These are phyloP conservation scores for Seira sanloemensis DNA, from an alignment of 2,888 invertebrate species.

Conservation along the genomic window DNA sequence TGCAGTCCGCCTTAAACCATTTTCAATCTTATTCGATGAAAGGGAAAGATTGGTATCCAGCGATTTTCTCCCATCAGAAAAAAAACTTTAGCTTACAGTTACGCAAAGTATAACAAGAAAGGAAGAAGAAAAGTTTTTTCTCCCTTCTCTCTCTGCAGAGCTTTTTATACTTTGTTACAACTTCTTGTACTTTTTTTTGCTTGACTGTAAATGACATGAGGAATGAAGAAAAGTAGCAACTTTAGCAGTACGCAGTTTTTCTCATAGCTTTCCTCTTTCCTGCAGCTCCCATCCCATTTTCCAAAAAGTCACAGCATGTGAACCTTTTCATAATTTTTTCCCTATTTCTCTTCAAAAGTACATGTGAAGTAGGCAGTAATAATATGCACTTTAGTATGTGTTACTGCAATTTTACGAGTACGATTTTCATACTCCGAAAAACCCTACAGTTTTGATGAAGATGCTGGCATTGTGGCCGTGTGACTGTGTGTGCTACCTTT, in stretches of 20 bases:
- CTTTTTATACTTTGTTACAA: background rate
- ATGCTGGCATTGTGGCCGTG: background rate
- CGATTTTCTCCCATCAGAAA: background rate
- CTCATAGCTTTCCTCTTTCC: background rate
- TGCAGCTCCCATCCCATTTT: background rate
- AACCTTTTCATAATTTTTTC: slow-evolving; percentile 1
- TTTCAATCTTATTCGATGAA: background rate
- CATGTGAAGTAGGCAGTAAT: background rate
- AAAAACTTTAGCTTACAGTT: background rate
- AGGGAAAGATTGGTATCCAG: background rate
- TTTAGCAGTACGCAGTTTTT: background rate
- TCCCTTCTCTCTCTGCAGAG: too few relatives aligned
- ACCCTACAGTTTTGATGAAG: background rate
- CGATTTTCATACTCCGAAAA: too few relatives aligned
- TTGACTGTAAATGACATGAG: background rate
- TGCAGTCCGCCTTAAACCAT: too few relatives aligned
- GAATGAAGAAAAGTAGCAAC: background rate
- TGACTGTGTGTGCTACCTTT: background rate
- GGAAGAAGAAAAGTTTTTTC: background rate
- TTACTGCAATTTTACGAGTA: background rate
- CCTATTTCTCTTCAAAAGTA: background rate
- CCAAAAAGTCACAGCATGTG: background rate
- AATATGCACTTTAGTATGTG: background rate
- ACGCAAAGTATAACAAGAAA: background rate
- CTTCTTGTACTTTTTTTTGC: background rate